Base-by-base conservation (phyloP, 1,140 invertebrate species). In the Forficula auricularia region DNA sequence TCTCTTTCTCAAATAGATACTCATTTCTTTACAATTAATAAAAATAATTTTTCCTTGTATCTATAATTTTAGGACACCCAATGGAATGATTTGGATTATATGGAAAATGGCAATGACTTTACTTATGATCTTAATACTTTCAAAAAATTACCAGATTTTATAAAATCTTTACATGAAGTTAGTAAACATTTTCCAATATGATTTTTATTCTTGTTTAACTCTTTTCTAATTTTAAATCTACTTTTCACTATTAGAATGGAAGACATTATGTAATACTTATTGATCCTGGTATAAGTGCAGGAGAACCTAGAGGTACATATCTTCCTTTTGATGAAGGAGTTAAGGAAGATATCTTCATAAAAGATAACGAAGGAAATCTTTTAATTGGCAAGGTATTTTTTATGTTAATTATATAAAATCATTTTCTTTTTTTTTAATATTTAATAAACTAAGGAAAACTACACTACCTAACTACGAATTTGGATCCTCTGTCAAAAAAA, bases 51-150 rank as follows among this genome's bases (percentile, higher is more conserved):
- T 37, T 6, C 19, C 16, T 10, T 18, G 27, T 12, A 39, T 31
- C 12, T 40, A 27, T 45, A 2, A 0, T 43, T 38, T 34, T 41
- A 68, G 65, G 70, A 73, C 59, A 66, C 69, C 3, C 84, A 89
- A 59, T 90, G 84, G 81, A 86, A 85, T 52, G 86, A 91, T 61
- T 73, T 92, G 47, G 88, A 94, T 62, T 91, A 92, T 55, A 92
- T 92, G 87, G 63, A 79, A 12, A 69, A 75, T 38, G 68, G 67
- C 40, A 87, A 83, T 55, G 85, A 88, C 61, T 94, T 94, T 56
- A 90, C 85, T 0, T 75, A 79, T 48, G 73, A 87, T 56, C 57
- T 63, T 15, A 54, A 63, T 0, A 73, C 69, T 12, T 90, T 75
- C 54, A 65, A 65, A 36, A 73, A 70, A 20, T 61, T 90, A 13